These are phyloP conservation scores for Furcifer pardalis DNA, from an alignment of 2,797 vertebrate species.

Conservation along the genomic window DNA sequence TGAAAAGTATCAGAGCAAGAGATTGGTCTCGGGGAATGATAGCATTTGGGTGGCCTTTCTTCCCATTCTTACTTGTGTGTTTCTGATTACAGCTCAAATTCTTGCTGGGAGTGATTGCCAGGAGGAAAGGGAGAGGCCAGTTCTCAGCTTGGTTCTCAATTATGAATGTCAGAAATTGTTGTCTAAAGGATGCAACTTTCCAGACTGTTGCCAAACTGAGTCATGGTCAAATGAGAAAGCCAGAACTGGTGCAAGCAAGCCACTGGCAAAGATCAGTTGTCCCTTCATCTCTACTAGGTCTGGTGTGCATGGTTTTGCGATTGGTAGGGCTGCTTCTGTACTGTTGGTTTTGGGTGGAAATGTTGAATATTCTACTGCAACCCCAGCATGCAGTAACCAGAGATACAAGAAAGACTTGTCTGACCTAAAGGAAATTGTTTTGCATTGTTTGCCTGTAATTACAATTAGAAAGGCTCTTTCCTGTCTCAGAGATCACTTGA, in stretches of 20 bases:
- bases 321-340: background rate
- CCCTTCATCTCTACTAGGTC: slow-evolving; percentile 18
- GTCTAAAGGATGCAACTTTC: slow-evolving; percentile 47
- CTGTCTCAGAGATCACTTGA: too few relatives aligned
- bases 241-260: slow-evolving; percentile 32
- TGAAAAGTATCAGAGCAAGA: slow-evolving; percentile 17
- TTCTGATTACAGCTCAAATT: slow-evolving; percentile 37
- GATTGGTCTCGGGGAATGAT: background rate
- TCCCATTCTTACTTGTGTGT: background rate
- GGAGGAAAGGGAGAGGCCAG: slow-evolving; percentile 39
- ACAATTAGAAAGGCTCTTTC: too few relatives aligned
- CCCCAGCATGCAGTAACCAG: too few relatives aligned
- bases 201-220: slow-evolving; percentile 36
- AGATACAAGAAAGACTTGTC: too few relatives aligned
- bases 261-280: slow-evolving; percentile 29
- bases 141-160: slow-evolving; percentile 45
- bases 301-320: background rate
- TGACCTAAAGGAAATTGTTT: too few relatives aligned
- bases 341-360: background rate
- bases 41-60: slow-evolving; percentile 11
- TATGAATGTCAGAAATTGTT: slow-evolving; percentile 52
- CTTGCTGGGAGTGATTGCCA: slow-evolving; percentile 25
- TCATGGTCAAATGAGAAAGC: slow-evolving; percentile 50
- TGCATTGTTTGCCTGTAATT: too few relatives aligned
- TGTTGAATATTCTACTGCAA: too few relatives aligned